phyloP scores from a whole-genome alignment of 2,113 vertebrate genomes.

The Picathartes gymnocephalus region DNA sequence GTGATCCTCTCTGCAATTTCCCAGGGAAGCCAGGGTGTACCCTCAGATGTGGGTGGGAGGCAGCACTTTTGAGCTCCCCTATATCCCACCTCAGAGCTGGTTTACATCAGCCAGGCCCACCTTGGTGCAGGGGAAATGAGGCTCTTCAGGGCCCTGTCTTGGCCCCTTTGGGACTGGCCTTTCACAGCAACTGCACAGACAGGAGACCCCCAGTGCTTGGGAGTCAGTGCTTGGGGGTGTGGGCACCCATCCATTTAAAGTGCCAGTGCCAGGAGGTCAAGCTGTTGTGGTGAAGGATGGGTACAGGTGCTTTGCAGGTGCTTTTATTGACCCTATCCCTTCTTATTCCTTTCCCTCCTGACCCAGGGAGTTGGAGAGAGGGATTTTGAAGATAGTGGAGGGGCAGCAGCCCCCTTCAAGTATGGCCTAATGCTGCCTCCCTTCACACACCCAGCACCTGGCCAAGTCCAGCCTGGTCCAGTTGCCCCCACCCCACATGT shows the following conservation, averaged over 20 bases:
- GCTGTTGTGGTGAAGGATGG: background rate
- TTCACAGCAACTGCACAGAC: background rate
- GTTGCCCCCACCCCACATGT: background rate
- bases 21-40: constrained; percentile 19
- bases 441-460: background rate
- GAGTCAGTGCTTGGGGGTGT: background rate
- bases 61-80: background rate
- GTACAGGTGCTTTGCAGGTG: background rate
- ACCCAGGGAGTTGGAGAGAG: background rate
- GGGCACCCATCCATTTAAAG: background rate
- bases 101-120: background rate
- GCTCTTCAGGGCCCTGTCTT: background rate
- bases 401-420: background rate
- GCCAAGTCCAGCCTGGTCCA: background rate
- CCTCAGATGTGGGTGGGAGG: background rate
- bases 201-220: background rate
- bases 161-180: background rate
- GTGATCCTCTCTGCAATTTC: background rate
- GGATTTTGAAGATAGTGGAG: background rate
- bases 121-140: background rate
- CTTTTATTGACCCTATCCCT: background rate
- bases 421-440: background rate
- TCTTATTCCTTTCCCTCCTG: background rate
- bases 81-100: background rate
- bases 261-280: background rate